These are phyloP conservation scores for Syndactyla subalaris DNA, from an alignment of 2,797 vertebrate genomes.

Conservation along the genomic window DNA sequence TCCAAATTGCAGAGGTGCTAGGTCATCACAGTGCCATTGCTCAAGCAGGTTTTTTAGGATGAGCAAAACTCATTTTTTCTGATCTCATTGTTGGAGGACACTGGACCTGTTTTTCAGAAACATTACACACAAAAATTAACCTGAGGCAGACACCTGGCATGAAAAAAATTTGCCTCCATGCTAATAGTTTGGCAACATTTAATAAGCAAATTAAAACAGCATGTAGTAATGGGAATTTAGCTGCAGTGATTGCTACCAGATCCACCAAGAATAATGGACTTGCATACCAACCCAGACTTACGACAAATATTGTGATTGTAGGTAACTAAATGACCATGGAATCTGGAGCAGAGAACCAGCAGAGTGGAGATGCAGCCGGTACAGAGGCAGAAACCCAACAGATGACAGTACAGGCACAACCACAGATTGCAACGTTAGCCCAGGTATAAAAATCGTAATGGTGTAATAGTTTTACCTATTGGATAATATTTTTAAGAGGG, in stretches of 20 bases:
- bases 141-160: constrained; percentile 8
- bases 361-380: constrained; percentile 93
- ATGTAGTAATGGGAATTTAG: constrained; percentile 41
- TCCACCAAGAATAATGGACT: constrained; percentile 22
- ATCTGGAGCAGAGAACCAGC: constrained; percentile 95
- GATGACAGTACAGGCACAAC: constrained; percentile 87
- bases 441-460: constrained; percentile 84
- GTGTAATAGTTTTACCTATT: constrained; percentile 37
- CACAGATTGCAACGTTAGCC: constrained; percentile 93
- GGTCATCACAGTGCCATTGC: neutral
- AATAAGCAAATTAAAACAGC: constrained; percentile 28
- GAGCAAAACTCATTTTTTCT: neutral
- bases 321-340: constrained; percentile 99
- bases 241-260: constrained; percentile 28
- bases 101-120: constrained; percentile 28
- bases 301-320: constrained; percentile 78
- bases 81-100: neutral
- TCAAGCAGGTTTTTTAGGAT: neutral
- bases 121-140: neutral
- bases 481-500: constrained; percentile 28
- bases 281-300: constrained; percentile 65
- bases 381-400: constrained; percentile 95
- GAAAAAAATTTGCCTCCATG: constrained; percentile 21
- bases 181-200: constrained; percentile 23
- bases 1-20: neutral